Percentiles rank a stretch among this genome's conserved stretches.
Conservation (phyloP, 2,888 invertebrate species). For the Meandrusa payeni region DNA sequence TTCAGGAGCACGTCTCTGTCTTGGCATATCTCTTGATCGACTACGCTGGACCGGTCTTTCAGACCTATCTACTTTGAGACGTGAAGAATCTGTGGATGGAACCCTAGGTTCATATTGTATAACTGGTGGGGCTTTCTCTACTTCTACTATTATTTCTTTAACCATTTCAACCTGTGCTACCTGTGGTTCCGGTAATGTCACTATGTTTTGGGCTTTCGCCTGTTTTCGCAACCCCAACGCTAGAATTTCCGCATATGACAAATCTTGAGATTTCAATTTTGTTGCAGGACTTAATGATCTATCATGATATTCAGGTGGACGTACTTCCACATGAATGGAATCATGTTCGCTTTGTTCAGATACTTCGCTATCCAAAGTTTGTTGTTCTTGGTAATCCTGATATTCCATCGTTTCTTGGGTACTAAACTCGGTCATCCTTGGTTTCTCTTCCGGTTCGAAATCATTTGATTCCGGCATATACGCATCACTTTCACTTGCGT, state of each 20-base stretch:
- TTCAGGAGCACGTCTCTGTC: constrained; percentile 61
- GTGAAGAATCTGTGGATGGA: constrained; percentile 29
- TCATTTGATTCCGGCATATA: constrained; percentile 45
- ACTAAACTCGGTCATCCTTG: no score
- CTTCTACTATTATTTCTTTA: constrained; percentile 57
- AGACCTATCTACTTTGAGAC: constrained; percentile 34
- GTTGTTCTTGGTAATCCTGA: constrained; percentile 35
- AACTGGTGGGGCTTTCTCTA: constrained; percentile 43
- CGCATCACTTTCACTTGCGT: constrained; percentile 62
- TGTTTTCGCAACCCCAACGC: constrained; percentile 82
- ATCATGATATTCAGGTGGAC: constrained; percentile 36
- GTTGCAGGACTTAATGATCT: constrained; percentile 49
- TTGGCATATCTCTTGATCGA: constrained; percentile 63
- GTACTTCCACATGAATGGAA: constrained; percentile 31
- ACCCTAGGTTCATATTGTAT: constrained; percentile 40
- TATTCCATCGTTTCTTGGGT: constrained; percentile 34
- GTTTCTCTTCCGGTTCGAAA: constrained; percentile 36
- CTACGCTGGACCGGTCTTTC: constrained; percentile 49
- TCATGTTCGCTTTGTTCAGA: constrained; percentile 26
- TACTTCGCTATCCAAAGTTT: constrained; percentile 24
- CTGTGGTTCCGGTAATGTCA: constrained; percentile 58
- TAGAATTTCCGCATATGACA: constrained; percentile 87
- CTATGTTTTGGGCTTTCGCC: constrained; percentile 44
- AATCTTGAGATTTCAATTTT: constrained; percentile 77
- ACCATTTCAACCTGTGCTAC: constrained; percentile 62